These are phyloP conservation scores for Daphoenositta chrysoptera DNA, from an alignment of 2,113 vertebrate species.

Conservation along the genomic window DNA sequence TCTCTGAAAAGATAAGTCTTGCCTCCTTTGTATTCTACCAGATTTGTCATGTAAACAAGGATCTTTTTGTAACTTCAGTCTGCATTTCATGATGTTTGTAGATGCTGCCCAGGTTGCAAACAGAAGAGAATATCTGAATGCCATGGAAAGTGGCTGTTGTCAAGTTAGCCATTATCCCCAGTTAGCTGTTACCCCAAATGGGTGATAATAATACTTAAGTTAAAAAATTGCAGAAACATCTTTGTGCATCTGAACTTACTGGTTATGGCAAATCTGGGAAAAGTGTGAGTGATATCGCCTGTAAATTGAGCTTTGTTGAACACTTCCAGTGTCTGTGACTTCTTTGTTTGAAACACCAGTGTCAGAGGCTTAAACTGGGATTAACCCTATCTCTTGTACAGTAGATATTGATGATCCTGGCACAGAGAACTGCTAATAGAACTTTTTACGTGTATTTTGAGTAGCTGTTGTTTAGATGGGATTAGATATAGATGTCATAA, in stretches of 20 bases:
- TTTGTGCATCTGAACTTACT: background rate
- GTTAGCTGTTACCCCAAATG: background rate
- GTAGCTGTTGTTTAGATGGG: background rate
- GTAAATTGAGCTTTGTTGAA: background rate
- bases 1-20: conserved; percentile 27
- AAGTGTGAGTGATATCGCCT: background rate
- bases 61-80: background rate
- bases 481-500: background rate
- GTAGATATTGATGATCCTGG: background rate
- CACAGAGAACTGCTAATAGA: background rate
- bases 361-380: background rate
- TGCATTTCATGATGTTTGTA: background rate
- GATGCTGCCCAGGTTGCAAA: background rate
- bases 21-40: conserved; percentile 11
- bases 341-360: background rate
- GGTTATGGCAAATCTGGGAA: background rate
- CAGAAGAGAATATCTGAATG: background rate
- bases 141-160: background rate
- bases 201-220: background rate
- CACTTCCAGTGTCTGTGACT: background rate
- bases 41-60: conserved; percentile 8
- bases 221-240: background rate
- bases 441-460: background rate
- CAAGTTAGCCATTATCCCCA: background rate
- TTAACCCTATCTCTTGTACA: background rate